phyloP scores from a whole-genome alignment of 2,797 vertebrate species.

The Numenius phaeopus region DNA sequence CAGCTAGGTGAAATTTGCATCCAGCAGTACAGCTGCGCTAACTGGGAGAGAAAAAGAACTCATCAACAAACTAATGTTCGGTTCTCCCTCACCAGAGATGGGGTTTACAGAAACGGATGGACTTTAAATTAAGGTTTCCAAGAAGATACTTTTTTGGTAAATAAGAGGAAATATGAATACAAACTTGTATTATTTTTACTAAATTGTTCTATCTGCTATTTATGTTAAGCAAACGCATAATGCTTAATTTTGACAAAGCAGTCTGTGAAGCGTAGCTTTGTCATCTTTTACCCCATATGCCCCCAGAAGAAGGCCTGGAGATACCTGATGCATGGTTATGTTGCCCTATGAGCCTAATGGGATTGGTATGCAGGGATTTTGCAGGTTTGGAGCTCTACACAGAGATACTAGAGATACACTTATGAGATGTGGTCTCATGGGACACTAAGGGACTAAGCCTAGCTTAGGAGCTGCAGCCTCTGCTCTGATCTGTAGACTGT shows the following conservation, averaged over 20 bases:
- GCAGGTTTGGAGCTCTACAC: background rate
- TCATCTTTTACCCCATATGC: background rate
- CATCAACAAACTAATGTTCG: fast-evolving
- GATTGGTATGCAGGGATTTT: background rate
- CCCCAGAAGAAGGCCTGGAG: background rate
- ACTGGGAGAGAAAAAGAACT: background rate
- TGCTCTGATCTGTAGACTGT: background rate
- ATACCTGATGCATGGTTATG: background rate
- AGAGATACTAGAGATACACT: background rate
- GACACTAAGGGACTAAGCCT: background rate
- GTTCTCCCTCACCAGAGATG: background rate
- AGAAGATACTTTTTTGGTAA: background rate
- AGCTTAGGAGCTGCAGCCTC: background rate
- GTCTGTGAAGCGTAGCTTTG: background rate
- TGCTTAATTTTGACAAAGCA: background rate
- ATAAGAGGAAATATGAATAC: background rate
- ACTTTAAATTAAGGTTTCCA: background rate
- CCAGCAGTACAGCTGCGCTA: background rate
- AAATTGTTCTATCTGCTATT: background rate
- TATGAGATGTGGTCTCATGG: background rate
- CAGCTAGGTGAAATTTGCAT: background rate
- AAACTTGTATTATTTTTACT: background rate
- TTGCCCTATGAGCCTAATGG: background rate
- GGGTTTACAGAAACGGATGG: background rate
- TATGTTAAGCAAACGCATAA: background rate